phyloP scores from a whole-genome alignment of 2,113 vertebrate genomes.

The Brevimyrus niger region DNA sequence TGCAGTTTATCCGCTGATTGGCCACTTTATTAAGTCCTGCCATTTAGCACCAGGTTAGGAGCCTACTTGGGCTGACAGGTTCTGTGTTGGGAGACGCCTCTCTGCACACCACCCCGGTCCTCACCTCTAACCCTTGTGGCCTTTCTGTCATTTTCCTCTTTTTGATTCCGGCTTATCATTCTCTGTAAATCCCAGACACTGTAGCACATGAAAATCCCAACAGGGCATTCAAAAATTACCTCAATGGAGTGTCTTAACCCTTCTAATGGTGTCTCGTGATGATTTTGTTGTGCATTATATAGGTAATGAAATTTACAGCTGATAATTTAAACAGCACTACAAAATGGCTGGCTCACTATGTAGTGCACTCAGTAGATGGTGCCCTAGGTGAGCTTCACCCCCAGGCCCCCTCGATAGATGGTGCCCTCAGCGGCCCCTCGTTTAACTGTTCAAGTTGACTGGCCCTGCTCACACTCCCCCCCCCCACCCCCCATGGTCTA shows the following conservation, averaged over 20 bases:
- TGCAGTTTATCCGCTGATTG: background rate
- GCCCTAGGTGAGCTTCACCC: background rate
- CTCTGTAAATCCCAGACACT: background rate
- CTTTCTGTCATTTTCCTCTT: background rate
- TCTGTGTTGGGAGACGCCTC: background rate
- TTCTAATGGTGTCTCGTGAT: background rate
- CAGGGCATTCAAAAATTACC: background rate
- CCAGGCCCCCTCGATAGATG: background rate
- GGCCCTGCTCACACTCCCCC: background rate
- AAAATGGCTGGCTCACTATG: background rate
- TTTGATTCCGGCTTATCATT: background rate
- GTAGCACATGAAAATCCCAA: background rate
- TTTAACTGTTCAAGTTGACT: background rate
- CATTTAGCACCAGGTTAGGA: background rate
- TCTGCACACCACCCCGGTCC: background rate
- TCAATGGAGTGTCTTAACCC: background rate
- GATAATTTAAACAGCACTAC: background rate
- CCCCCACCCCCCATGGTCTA: background rate
- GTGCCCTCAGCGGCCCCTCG: background rate
- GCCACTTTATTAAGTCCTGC: background rate
- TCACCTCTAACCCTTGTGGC: background rate
- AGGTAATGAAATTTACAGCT: background rate
- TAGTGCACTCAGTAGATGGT: background rate
- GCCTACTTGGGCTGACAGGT: background rate
- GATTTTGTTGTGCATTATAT: background rate